Conservation (phyloP, 2,888 invertebrate species). For the Linnaemya vulpina region DNA sequence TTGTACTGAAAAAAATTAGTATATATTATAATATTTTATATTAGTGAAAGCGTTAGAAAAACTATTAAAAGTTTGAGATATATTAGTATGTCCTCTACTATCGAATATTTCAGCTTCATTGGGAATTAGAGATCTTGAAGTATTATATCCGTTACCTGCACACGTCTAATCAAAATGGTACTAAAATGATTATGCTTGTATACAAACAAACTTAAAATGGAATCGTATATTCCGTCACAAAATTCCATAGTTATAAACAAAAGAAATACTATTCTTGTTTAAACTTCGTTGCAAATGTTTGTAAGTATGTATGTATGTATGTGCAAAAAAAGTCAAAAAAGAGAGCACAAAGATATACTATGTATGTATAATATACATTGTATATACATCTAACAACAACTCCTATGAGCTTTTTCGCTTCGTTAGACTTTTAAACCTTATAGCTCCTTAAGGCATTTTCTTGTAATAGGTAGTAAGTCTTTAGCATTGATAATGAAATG, state of each 20-base stretch:
- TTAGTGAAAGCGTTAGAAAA: too few relatives aligned
- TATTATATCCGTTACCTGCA: too few relatives aligned
- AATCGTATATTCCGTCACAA: neutral
- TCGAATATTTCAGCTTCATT: too few relatives aligned
- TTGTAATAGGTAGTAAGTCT: constrained; percentile 18
- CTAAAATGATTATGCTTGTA: neutral
- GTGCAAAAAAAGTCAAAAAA: neutral
- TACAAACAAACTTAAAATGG: neutral
- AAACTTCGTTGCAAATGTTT: neutral
- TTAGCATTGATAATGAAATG: constrained; percentile 31
- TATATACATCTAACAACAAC: too few relatives aligned
- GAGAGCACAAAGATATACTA: too few relatives aligned
- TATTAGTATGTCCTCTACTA: too few relatives aligned
- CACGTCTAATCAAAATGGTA: too few relatives aligned
- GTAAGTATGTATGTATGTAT: constrained; percentile 7
- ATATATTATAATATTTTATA: too few relatives aligned
- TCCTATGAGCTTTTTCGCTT: constrained; percentile 67
- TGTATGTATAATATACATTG: too few relatives aligned
- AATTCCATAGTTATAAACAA: neutral
- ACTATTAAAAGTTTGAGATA: too few relatives aligned
- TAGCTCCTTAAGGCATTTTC: constrained; percentile 59
- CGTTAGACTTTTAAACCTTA: constrained; percentile 64
- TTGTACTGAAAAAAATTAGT: too few relatives aligned
- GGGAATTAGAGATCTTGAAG: too few relatives aligned
- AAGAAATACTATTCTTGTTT: neutral